Base-by-base conservation (phyloP, 2,888 invertebrate species). In the Shargacucullia verbasci region DNA sequence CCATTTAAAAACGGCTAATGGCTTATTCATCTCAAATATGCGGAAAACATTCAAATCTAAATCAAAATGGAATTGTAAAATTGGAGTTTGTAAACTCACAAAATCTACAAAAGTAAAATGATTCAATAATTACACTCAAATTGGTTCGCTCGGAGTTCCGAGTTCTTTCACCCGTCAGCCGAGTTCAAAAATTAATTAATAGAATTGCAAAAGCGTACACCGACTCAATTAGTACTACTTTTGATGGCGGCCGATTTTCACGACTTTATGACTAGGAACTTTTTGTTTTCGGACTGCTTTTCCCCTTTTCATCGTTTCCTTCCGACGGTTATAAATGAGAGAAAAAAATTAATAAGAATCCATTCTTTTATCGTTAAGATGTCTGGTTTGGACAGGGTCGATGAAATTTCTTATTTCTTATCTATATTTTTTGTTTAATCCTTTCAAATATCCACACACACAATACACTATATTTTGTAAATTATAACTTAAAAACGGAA, bases 111-210 rank as follows among this genome's bases (percentile, higher is more conserved):
- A 62, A 45, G 78, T 71, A 72, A 78, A 78, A 81, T 82, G 81
- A 84, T 86, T 82, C 75, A 78, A 78, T 85, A 84, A 85, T 83
- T 85, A 79, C 76, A 73, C 59, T 70, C 58, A 80, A 85, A 84
- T 83, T 84, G 80, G 80, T 63, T 69, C 41, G 55, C 62, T 59
- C 27, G 45, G 54, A 78, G 73, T 75, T 68, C 41, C 35, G 59
- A 78, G 73, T 77, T 82, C 78, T 76, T 79, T 76, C 67, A 71
- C 60, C 73, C 75, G 75, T 72, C 77, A 73, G 75, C 43, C 50
- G 72, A 81, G 79, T 85, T 86, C 85, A 87, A 85, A 86, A 87
- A 86, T 85, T 86, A 87, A 87, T 87, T 87, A 87, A 80, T 73
- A 65, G 78, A 82, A 83, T 82, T 79, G 81, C 73, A 77, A 81